Conservation (phyloP, 2,888 invertebrate species). For the Notodromas monacha region DNA sequence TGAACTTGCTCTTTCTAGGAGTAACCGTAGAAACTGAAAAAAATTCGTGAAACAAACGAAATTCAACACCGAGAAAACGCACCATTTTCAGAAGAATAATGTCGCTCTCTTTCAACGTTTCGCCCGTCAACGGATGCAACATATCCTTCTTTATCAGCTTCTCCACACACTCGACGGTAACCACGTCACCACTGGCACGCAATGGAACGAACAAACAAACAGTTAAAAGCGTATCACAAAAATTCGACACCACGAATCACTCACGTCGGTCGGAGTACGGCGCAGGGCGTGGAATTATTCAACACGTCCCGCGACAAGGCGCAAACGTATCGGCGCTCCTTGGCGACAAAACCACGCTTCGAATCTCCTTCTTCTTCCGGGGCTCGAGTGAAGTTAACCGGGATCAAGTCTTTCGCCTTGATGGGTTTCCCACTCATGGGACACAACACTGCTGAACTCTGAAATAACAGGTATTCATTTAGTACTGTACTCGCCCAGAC, state of each 20-base stretch:
- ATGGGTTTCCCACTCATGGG: conserved; percentile 54
- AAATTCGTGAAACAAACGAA: conserved; percentile 7
- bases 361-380: conserved; percentile 54
- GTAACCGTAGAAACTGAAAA: no score
- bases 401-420: conserved; percentile 63
- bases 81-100: conserved; percentile 66
- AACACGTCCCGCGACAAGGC: conserved; percentile 84
- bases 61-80: no score
- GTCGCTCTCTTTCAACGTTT: conserved; percentile 53
- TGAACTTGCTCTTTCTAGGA: no score
- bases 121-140: conserved; percentile 65
- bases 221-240: no score
- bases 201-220: conserved; percentile 6
- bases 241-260: conserved; percentile 13
- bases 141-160: conserved; percentile 84
- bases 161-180: conserved; percentile 82
- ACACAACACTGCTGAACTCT: conserved; percentile 38
- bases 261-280: conserved; percentile 58
- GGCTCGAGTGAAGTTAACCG: conserved; percentile 49
- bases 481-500: no score
- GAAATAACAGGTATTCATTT: conserved; percentile 8
- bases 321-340: conserved; percentile 80
- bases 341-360: conserved; percentile 50
- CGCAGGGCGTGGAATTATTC: conserved; percentile 73
- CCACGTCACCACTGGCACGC: conserved; percentile 46